A percentile compares a stretch with the other conserved stretches of the same genome.
phyloP scores from a whole-genome alignment of 1,140 invertebrate genomes.

The Diorhabda elongata region DNA sequence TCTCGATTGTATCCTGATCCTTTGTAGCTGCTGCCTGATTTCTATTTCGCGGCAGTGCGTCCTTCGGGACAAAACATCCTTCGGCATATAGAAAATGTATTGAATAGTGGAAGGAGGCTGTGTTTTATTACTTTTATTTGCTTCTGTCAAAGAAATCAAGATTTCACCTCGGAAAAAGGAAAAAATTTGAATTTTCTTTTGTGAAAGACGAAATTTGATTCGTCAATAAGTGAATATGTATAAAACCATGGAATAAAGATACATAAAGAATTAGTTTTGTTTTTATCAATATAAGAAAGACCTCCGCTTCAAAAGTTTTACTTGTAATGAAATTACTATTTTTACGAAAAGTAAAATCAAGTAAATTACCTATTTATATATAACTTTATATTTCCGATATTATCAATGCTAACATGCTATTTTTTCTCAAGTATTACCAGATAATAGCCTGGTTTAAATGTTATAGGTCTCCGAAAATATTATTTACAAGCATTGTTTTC shows the following conservation, averaged over 20 bases:
- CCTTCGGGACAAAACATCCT: constrained; percentile 1
- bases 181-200: background rate
- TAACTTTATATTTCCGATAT: too few species aligned
- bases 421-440: too few species aligned
- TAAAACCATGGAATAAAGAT: background rate
- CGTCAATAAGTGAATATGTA: constrained; percentile 2
- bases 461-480: too few species aligned
- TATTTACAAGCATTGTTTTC: too few species aligned
- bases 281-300: too few species aligned
- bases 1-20: constrained; percentile 1
- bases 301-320: too few species aligned
- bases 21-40: background rate
- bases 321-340: too few species aligned
- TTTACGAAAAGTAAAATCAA: too few species aligned
- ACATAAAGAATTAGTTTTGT: background rate
- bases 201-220: background rate
- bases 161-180: background rate
- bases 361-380: too few species aligned
- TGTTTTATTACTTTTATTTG: constrained; percentile 3
- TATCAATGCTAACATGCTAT: too few species aligned
- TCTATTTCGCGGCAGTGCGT: background rate
- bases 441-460: too few species aligned
- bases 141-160: background rate
- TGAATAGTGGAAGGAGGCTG: background rate
- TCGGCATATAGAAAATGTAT: constrained; percentile 2